A percentile compares a stretch with the other conserved stretches of the same genome.
phyloP scores from a whole-genome alignment of 2,888 invertebrate species.

The Erynnis tages region DNA sequence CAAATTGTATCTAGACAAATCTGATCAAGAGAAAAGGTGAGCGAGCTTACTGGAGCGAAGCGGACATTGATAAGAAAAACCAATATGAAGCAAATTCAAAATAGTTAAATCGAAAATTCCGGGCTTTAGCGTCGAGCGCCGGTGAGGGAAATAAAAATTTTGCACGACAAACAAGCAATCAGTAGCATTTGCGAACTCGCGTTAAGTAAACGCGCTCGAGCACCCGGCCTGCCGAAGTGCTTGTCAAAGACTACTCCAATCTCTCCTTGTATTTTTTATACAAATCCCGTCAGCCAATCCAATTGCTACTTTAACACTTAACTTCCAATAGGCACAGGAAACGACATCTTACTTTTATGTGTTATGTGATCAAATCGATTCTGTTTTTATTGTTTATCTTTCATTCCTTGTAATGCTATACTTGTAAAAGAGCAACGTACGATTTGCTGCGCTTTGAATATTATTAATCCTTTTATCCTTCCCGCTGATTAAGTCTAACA shows the following conservation, averaged over 20 bases:
- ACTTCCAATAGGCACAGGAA: constrained; percentile 31
- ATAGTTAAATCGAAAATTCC: constrained; percentile 35
- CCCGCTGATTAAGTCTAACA: not conserved
- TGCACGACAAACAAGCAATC: constrained; percentile 75
- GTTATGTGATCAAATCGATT: not conserved
- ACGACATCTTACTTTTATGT: constrained; percentile 16
- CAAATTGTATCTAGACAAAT: constrained; percentile 25
- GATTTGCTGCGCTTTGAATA: not conserved
- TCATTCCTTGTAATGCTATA: too few relatives aligned
- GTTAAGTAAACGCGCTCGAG: constrained; percentile 59
- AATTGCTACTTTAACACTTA: constrained; percentile 29
- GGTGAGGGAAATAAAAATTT: constrained; percentile 62
- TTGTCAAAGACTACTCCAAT: constrained; percentile 64
- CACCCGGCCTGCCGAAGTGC: constrained; percentile 49
- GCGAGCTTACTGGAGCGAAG: constrained; percentile 17
- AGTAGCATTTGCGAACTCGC: constrained; percentile 70
- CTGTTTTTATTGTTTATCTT: not conserved
- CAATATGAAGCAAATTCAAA: constrained; percentile 35
- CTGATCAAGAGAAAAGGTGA: constrained; percentile 25
- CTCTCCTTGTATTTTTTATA: constrained; percentile 55
- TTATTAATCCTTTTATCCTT: not conserved
- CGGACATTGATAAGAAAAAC: constrained; percentile 30
- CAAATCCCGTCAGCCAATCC: constrained; percentile 28
- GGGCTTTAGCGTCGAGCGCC: constrained; percentile 26
- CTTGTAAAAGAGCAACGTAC: too few relatives aligned